Evolutionary conservation across 2,888 invertebrate species (phyloP).

Genomic region (Cylindroiulus punctatus): DNA sequence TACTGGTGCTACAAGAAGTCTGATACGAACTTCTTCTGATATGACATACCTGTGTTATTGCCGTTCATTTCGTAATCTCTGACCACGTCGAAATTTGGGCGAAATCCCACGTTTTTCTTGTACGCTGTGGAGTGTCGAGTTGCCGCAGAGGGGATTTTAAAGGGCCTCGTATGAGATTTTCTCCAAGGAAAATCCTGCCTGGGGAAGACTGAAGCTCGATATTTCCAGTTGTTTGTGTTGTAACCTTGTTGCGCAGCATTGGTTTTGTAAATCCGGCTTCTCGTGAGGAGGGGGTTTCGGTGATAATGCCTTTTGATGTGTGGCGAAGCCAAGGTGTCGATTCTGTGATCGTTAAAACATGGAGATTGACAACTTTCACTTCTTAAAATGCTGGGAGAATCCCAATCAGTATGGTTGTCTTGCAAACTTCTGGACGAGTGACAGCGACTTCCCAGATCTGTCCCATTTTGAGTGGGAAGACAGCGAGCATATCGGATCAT

Average conservation of each 20-base stretch:
- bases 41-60: slow-evolving; percentile 24
- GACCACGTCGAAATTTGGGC: background rate
- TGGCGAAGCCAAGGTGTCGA: background rate
- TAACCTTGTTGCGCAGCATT: background rate
- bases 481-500: background rate
- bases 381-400: background rate
- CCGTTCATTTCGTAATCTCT: background rate
- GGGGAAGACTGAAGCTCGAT: slow-evolving; percentile 26
- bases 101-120: background rate
- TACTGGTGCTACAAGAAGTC: slow-evolving; percentile 50
- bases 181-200: slow-evolving; percentile 56
- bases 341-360: background rate
- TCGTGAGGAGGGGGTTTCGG: slow-evolving; percentile 19
- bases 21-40: slow-evolving; percentile 55
- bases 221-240: slow-evolving; percentile 50
- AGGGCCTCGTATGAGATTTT: slow-evolving; percentile 47
- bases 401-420: background rate
- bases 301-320: slow-evolving; percentile 30
- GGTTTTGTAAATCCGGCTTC: background rate
- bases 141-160: slow-evolving; percentile 6
- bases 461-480: background rate
- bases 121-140: background rate
- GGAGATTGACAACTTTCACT: slow-evolving; percentile 1
- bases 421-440: too few species aligned
- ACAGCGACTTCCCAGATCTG: background rate